Percentiles rank a stretch among this genome's conserved stretches.
Evolutionary conservation across 2,113 vertebrate species (phyloP).

Genomic region (Jaculus jaculus): DNA sequence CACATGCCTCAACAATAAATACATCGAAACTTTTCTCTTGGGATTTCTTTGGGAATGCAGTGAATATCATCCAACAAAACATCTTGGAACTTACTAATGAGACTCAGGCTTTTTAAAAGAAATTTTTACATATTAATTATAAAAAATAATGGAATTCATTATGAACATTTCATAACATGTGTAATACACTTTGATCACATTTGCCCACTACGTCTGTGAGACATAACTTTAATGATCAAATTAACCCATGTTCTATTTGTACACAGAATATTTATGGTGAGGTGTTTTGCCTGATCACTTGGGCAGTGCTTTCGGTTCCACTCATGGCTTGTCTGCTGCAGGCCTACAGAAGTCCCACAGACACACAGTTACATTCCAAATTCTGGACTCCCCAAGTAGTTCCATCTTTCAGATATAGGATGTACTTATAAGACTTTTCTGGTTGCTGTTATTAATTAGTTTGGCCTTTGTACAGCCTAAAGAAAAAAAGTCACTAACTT

Average conservation of each 20-base stretch:
- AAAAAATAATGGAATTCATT: neutral
- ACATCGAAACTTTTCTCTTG: conserved; percentile 4
- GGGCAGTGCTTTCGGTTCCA: neutral
- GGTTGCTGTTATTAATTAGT: neutral
- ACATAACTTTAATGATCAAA: neutral
- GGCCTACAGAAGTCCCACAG: neutral
- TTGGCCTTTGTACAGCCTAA: conserved; percentile 17
- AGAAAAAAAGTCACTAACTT: conserved; percentile 14
- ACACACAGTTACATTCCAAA: conserved; percentile 7
- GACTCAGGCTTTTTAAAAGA: neutral
- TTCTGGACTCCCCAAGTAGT: neutral
- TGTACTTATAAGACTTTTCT: conserved; percentile 21
- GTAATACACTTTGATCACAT: neutral
- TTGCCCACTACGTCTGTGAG: too few species aligned
- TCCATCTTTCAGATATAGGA: neutral
- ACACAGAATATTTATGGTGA: neutral
- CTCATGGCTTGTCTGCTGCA: neutral
- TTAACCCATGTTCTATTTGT: neutral
- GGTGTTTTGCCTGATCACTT: neutral
- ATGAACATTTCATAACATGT: neutral
- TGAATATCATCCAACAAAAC: neutral
- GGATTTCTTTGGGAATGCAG: neutral
- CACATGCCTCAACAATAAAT: neutral
- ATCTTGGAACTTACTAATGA: conserved; percentile 5
- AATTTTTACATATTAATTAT: neutral